A percentile compares a stretch with the other conserved stretches of the same genome.
Evolutionary conservation across 2,113 vertebrate species (phyloP).

Genomic region (Aplodontia rufa): DNA sequence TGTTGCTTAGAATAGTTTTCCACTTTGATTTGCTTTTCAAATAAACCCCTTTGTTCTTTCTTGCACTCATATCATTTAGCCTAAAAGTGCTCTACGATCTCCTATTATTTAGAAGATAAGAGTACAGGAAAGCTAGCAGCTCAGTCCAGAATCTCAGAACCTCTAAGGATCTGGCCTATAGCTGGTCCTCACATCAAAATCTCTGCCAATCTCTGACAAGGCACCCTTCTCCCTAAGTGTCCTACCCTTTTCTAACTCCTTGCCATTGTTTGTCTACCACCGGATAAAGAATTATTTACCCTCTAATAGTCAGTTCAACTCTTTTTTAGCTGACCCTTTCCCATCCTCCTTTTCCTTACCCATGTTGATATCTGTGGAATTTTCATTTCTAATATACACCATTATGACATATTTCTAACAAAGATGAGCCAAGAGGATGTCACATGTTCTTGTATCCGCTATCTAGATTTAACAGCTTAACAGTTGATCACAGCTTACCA

Average conservation of each 20-base stretch:
- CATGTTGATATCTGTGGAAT: background rate
- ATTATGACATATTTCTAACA: background rate
- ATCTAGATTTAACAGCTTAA: background rate
- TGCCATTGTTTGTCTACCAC: background rate
- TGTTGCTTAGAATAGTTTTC: background rate
- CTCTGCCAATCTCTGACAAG: background rate
- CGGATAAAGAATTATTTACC: background rate
- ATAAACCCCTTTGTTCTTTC: background rate
- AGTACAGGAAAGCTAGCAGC: background rate
- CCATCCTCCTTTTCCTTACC: too few relatives aligned
- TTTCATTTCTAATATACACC: background rate
- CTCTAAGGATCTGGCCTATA: background rate
- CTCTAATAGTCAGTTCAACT: background rate
- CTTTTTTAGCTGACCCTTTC: too few relatives aligned
- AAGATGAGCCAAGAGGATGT: background rate
- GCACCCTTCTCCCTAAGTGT: background rate
- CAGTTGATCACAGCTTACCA: background rate
- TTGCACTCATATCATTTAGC: background rate
- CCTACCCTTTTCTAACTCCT: background rate
- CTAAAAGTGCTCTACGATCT: background rate
- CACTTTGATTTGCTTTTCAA: background rate
- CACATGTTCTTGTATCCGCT: background rate
- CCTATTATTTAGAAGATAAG: background rate
- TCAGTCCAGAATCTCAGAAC: background rate
- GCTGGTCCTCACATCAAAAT: background rate